These are phyloP conservation scores for Drosophila erecta DNA, from an alignment of 1,140 invertebrate species.

Conservation along the genomic window DNA sequence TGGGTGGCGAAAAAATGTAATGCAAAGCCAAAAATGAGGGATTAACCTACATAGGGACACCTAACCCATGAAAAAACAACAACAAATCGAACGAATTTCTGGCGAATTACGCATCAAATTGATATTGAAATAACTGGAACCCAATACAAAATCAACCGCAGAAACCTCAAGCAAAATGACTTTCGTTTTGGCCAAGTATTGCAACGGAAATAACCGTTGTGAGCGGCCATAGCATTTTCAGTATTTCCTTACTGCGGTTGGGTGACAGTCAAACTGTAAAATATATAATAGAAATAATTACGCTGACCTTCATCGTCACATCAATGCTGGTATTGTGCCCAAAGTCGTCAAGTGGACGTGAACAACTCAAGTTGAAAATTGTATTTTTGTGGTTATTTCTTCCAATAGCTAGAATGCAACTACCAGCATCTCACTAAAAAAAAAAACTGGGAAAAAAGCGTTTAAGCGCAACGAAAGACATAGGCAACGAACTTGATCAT, in stretches of 20 bases:
- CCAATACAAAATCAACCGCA: slow-evolving; percentile 43
- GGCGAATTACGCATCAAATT: slow-evolving; percentile 55
- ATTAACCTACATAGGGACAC: slow-evolving; percentile 71
- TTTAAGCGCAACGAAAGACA: slow-evolving; percentile 61
- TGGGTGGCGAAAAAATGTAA: slow-evolving; percentile 55
- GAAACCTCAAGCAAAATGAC: slow-evolving; percentile 44
- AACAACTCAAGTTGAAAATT: slow-evolving; percentile 52
- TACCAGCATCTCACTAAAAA: no score
- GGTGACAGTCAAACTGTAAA: slow-evolving; percentile 46
- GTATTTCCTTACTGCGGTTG: slow-evolving; percentile 57
- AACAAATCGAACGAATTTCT: slow-evolving; percentile 26
- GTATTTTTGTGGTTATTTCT: slow-evolving; percentile 41
- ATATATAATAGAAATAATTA: slow-evolving; percentile 35
- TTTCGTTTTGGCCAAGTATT: slow-evolving; percentile 59
- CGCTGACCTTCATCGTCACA: slow-evolving; percentile 66
- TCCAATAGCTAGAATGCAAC: slow-evolving; percentile 5
- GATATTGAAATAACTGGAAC: slow-evolving; percentile 56
- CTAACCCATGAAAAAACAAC: slow-evolving; percentile 7
- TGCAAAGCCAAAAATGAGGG: slow-evolving; percentile 64
- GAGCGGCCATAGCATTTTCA: slow-evolving; percentile 7
- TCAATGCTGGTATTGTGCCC: slow-evolving; percentile 14
- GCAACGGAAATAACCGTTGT: slow-evolving; percentile 49
- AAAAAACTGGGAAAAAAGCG: no score
- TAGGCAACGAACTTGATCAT: slow-evolving; percentile 52
- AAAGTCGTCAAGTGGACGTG: slow-evolving; percentile 52